Evolutionary conservation across 2,113 vertebrate species (phyloP), one percentile per base, ranked within the genome.

Genomic region (Phasianus colchicus): DNA sequence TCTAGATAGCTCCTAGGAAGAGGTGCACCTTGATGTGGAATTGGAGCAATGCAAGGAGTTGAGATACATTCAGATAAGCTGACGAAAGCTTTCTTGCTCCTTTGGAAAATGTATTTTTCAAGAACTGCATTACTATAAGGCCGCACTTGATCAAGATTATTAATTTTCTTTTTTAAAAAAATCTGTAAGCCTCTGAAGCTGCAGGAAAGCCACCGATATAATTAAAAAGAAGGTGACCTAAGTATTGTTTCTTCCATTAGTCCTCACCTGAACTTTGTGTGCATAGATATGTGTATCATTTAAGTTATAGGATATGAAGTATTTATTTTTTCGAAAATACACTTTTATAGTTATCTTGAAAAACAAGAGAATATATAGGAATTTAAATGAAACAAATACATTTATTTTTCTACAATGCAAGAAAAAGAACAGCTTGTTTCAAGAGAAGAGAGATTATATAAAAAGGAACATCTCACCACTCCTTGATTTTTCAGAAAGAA

Each of bases 321-420:
- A 4, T 38, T 10, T 3, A 36, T 16, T 67, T 90, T 10, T 90
- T 64, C 18, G 24, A 42, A 70, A 83, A 61, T 78, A n/a, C 8
- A 5, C 24, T 2, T 0, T 2, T 47, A 60, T 47, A 48, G 20
- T 74, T 0, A 0, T 81, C 16, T 43, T 84, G 42, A 42, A 30
- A 82, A 69, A 25, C 19, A 65, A 65, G 40, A 86, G 19, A 25
- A 89, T 50, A 36, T 38, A 45, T 42, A 12, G n/a, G 19, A 93
- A 75, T 57, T 63, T 7, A 25, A 73, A 73, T 1, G 1, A 52
- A 63, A 15, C 12, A 43, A 78, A 84, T 52, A 5, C 1, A 1
- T 36, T 61, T 47, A 2, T 89, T 79, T 85, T 90, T 91, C 18
- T 54, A 4, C 7, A 61, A 5, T 25, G 15, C 29, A 83, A 50